Percentiles rank a stretch among this genome's conserved stretches.
Evolutionary conservation across 2,797 vertebrate species (phyloP).

Genomic region (Chelon auratus): DNA sequence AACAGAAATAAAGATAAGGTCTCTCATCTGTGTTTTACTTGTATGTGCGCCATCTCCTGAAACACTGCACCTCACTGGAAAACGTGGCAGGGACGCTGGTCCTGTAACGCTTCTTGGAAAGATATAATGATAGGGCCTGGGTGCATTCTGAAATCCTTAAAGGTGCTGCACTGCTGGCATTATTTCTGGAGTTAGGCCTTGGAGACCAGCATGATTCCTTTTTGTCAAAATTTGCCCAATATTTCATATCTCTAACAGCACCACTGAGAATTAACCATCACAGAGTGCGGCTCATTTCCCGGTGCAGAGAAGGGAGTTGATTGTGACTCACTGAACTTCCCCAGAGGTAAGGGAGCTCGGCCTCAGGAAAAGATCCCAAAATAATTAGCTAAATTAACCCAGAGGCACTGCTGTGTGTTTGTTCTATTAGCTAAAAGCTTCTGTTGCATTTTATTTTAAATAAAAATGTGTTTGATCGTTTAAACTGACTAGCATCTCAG

Average conservation of each 20-base stretch:
- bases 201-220: too few relatives aligned
- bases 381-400: constrained; percentile 46
- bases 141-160: not conserved
- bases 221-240: too few relatives aligned
- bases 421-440: not conserved
- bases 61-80: too few relatives aligned
- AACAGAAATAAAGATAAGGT: not conserved
- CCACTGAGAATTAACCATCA: not conserved
- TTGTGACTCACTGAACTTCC: constrained; percentile 45
- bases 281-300: not conserved
- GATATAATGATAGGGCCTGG: too few relatives aligned
- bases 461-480: not conserved
- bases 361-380: constrained; percentile 49
- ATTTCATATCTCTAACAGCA: not conserved
- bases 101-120: too few relatives aligned
- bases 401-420: not conserved
- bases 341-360: constrained; percentile 26
- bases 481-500: not conserved
- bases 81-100: too few relatives aligned
- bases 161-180: not conserved
- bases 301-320: constrained; percentile 2
- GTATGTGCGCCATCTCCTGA: too few relatives aligned
- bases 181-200: too few relatives aligned
- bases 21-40: too few relatives aligned
- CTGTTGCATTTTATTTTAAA: not conserved